Evolutionary conservation across 2,113 vertebrate species (phyloP).

Genomic region (Callaeas wilsoni): DNA sequence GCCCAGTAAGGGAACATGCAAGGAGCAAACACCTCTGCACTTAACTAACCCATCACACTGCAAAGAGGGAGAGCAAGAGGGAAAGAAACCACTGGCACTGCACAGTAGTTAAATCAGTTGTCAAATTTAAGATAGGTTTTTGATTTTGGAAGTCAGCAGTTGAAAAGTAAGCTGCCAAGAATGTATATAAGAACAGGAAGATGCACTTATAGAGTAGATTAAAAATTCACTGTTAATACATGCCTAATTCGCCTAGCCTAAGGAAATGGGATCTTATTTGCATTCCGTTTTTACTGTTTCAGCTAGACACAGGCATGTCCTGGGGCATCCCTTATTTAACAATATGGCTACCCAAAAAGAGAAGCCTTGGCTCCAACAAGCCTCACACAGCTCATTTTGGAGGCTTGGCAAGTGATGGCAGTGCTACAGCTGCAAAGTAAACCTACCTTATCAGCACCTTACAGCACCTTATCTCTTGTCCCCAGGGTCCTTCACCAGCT

Average conservation of each 20-base stretch:
- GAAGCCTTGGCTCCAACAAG: not conserved
- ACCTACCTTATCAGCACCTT: not conserved
- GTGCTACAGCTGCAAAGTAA: not conserved
- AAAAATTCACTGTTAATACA: not conserved
- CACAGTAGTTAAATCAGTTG: not conserved
- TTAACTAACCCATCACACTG: not conserved
- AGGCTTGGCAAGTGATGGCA: accelerated
- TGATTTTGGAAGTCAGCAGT: not conserved
- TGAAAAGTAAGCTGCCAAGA: not conserved
- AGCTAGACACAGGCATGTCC: not conserved
- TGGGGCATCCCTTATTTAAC: not conserved
- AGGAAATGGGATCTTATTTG: not conserved
- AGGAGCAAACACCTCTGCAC: not conserved
- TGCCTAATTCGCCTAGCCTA: not conserved
- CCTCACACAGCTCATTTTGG: not conserved
- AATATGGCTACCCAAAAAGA: not conserved
- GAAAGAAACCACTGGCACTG: not conserved
- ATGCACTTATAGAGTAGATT: not conserved
- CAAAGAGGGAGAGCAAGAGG: not conserved
- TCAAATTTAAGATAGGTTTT: not conserved
- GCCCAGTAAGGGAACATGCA: not conserved
- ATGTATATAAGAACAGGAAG: not conserved
- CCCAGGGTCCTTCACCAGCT: not conserved
- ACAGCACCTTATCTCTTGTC: not conserved
- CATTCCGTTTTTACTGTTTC: not conserved